A percentile compares a stretch with the other conserved stretches of the same genome.
These are phyloP conservation scores for Orthosia incerta DNA, from an alignment of 2,888 invertebrate species.

Conservation along the genomic window DNA sequence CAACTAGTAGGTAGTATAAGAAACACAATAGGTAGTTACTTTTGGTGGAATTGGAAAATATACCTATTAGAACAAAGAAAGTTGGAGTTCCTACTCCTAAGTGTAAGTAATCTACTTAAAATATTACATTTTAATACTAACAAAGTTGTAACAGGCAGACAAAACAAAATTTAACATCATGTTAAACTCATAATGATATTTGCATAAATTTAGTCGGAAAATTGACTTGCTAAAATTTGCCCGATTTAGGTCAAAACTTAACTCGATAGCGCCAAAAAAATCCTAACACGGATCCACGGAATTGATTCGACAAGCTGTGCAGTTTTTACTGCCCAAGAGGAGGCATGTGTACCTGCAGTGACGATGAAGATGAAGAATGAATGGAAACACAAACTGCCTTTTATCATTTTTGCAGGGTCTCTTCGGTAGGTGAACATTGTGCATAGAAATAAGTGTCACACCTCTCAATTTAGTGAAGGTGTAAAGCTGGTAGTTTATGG, in stretches of 20 bases:
- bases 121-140: too few relatives aligned
- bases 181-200: too few relatives aligned
- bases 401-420: neutral
- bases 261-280: neutral
- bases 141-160: too few relatives aligned
- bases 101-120: neutral
- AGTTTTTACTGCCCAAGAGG: conserved; percentile 7
- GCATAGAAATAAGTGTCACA: neutral
- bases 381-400: conserved; percentile 7
- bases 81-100: neutral
- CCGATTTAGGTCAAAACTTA: neutral
- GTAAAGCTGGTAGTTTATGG: neutral
- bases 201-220: too few relatives aligned
- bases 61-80: too few relatives aligned
- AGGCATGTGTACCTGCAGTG: too few relatives aligned
- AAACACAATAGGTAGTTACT: too few relatives aligned
- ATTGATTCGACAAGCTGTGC: conserved; percentile 25
- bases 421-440: neutral
- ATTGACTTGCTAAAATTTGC: neutral
- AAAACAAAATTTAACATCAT: too few relatives aligned
- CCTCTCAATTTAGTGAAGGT: neutral
- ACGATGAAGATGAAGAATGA: neutral
- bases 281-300: neutral
- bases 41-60: too few relatives aligned
- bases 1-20: too few relatives aligned